Base-by-base conservation (phyloP, 2,797 vertebrate species). In the Zalophus californianus region DNA sequence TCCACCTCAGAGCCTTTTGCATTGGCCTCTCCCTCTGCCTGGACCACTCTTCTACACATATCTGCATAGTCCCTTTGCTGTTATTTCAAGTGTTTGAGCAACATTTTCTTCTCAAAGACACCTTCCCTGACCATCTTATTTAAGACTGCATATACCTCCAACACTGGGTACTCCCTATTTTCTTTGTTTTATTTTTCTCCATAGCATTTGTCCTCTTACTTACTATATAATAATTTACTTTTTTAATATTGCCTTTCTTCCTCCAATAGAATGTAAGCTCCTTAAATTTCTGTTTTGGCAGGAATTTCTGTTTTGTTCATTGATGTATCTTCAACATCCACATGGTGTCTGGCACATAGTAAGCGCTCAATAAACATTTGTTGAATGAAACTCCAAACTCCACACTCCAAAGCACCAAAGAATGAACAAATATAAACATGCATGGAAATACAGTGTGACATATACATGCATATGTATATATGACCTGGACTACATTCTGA, bases 261-360 rank as follows among this genome's bases (percentile, higher is more conserved):
- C 27, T 79, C 35, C 35, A 50, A 4, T 79, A 86, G 38, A 79
- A 80, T 62, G 8, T 87, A 90, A 97, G 23, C 32, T 80, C 50
- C 62, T 77, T 56, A 66, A 48, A 4, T 50, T 50, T 50, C 44
- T 48, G 16, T 50, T 32, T 50, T 50, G n/a, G 21, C 7, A 92
- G 41, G 9, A 62, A 94, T 88, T 97, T 84, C 48, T 82, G 18
- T 92, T 85, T 90, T 79, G 60, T 89, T 95, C 72, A 66, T 32
- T 90, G 80, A 64, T 94, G n/a, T 70, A 92, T 86, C 38, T 66
- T 68, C 48, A 95, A 32, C 58, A 29, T 15, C 80, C 44, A 66
- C 15, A 62, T 75, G 21, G n/a, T 89, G 13, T 60, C 52, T 88
- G 62, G 38, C 44, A 84, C 58, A 89, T 52, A 70, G 15, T 52